Percentiles rank a stretch among this genome's conserved stretches.
Evolutionary conservation across 2,888 invertebrate genomes (phyloP).

Genomic region (Drosophila tripunctata): DNA sequence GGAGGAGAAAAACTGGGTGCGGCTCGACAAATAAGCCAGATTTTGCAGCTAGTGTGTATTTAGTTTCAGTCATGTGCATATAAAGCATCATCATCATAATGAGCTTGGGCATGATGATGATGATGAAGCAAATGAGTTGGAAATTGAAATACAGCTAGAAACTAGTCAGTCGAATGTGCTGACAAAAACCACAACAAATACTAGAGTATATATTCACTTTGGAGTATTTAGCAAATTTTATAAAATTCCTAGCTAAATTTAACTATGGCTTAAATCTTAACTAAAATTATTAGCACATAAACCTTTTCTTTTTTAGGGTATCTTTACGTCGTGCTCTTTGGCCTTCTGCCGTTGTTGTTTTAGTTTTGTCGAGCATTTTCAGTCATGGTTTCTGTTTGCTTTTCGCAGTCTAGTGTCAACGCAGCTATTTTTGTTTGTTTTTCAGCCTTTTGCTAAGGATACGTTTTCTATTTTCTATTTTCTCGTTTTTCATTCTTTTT

Average conservation of each 20-base stretch:
- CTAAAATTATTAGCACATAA: not conserved
- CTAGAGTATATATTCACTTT: too few relatives aligned
- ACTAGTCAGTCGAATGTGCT: not conserved
- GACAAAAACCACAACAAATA: too few relatives aligned
- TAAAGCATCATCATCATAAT: not conserved
- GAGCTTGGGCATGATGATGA: slow-evolving; percentile 30
- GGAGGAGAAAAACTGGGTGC: slow-evolving; percentile 5
- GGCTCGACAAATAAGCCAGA: slow-evolving; percentile 46
- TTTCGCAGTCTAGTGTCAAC: slow-evolving; percentile 57
- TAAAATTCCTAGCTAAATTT: not conserved
- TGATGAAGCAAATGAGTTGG: slow-evolving; percentile 59
- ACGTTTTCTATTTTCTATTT: slow-evolving; percentile 11
- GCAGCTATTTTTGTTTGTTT: slow-evolving; percentile 53
- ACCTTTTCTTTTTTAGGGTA: not conserved
- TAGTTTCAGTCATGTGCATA: slow-evolving; percentile 14
- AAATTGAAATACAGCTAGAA: slow-evolving; percentile 31
- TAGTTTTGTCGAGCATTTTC: slow-evolving; percentile 55
- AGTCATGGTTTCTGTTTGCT: slow-evolving; percentile 47
- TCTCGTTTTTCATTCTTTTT: not conserved
- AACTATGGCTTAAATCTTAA: not conserved
- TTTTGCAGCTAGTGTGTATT: slow-evolving; percentile 10
- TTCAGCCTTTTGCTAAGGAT: slow-evolving; percentile 42
- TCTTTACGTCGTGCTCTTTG: not conserved
- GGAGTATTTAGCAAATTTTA: too few relatives aligned
- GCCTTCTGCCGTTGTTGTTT: slow-evolving; percentile 35